Base-by-base conservation (phyloP, 2,113 vertebrate species). In the Crotalus tigris region DNA sequence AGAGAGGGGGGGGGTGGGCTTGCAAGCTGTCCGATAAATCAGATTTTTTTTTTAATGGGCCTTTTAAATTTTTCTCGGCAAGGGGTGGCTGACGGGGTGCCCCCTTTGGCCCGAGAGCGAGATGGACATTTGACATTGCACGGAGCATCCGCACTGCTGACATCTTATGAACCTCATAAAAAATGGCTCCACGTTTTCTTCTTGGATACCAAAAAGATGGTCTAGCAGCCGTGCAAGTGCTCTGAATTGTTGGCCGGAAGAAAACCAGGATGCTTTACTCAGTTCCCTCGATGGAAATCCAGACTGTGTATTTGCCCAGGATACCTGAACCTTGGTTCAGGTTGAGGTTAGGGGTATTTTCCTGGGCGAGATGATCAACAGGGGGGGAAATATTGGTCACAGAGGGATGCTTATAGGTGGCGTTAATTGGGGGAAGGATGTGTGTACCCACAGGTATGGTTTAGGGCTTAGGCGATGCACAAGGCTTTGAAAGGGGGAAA, bases 161-260 rank as follows among this genome's bases (percentile, higher is more conserved):
- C 97, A 97, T 98, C 97, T 98, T 97, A 0, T 97, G 97, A 97
- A 98, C 95, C 97, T 95, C 51, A 94, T 97, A 96, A 98, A 98
- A 98, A 98, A 98, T 98, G 97, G 97, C 97, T 98, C 97, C 97
- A 91, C 94, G 90, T 96, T 97, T 97, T 96, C 93, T 95, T 94
- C 91, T 96, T 91, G 95, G 55, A 94, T 95, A 92, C 96, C 92
- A 94, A 94, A 95, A 96, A 97, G 96, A 96, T 33, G 57, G 89
- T 94, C 95, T 96, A 95, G 89, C 94, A 95, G 92, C 93, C 92
- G 57, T 91, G 95, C 93, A 59, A 96, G 95, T 95, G 95, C 11
- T 64, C 85, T 89, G 90, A 95, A 89, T 96, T 96, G 94, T 97
- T 97, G 96, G 93, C 92, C 95, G 93, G 95, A 21, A 93, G 92